A percentile compares a stretch with the other conserved stretches of the same genome.
These are phyloP conservation scores for Didymodactylos carnosus DNA, from an alignment of 2,888 invertebrate species.

Conservation along the genomic window DNA sequence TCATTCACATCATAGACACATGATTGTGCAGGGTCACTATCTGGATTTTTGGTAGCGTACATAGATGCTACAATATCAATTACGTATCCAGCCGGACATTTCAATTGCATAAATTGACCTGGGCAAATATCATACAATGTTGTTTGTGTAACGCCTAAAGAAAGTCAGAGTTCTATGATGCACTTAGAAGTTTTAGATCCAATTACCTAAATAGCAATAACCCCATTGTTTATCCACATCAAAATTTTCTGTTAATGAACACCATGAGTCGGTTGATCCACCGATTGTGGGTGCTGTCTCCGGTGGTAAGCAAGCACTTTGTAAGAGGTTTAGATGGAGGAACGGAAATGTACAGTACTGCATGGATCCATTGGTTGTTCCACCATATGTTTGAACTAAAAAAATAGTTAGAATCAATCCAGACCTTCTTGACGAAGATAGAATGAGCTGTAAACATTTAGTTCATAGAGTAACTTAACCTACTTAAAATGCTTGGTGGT, in stretches of 20 bases:
- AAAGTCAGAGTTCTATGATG: not conserved
- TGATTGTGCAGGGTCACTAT: not conserved
- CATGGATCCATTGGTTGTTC: not conserved
- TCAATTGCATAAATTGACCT: not conserved
- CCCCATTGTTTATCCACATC: conserved; percentile 4
- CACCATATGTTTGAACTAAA: conserved; percentile 4
- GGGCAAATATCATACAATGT: conserved; percentile 3
- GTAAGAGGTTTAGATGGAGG: not conserved
- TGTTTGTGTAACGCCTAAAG: not conserved
- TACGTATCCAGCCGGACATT: conserved; percentile 5
- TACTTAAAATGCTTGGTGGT: not conserved
- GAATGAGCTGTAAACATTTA: too few species aligned
- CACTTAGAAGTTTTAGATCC: not conserved
- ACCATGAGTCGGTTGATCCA: conserved; percentile 3
- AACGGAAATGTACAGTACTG: conserved; percentile 10
- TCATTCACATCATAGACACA: not conserved
- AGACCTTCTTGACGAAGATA: too few species aligned
- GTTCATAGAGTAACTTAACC: not conserved
- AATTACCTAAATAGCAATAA: conserved; percentile 1
- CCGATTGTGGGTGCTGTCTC: not conserved
- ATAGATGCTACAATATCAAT: conserved; percentile 1
- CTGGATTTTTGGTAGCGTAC: not conserved
- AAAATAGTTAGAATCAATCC: not conserved
- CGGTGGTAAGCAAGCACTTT: not conserved
- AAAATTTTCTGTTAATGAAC: conserved; percentile 2